These are phyloP conservation scores for Hormiphora californensis DNA, from an alignment of 37 sponge, comb jelly and placozoan species.

Conservation along the genomic window DNA sequence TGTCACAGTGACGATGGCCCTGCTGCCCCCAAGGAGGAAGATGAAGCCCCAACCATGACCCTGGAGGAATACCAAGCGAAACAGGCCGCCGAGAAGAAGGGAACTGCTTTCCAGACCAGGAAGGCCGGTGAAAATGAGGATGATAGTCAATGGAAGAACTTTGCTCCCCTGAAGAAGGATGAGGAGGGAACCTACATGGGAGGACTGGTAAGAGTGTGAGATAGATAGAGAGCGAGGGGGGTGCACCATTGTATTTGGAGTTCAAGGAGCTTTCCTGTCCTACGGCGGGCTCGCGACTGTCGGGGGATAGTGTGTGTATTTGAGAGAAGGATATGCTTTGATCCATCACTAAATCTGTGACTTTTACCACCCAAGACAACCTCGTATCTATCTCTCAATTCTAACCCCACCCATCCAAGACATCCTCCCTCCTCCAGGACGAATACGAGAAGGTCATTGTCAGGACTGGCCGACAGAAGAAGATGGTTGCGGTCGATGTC, in stretches of 20 bases:
- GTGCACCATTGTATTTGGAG: too few species aligned
- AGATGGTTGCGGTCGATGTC: conserved; percentile 4
- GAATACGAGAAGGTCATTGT: conserved; percentile 26
- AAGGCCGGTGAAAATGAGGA: conserved; percentile 39
- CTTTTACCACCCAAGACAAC: too few species aligned
- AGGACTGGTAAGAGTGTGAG: conserved; percentile 27
- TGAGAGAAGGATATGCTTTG: too few species aligned
- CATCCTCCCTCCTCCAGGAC: too few species aligned
- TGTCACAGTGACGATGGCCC: not conserved
- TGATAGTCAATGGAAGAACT: conserved; percentile 23
- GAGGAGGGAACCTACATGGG: not conserved
- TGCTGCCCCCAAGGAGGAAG: not conserved
- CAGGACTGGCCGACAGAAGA: not conserved
- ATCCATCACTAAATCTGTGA: too few species aligned
- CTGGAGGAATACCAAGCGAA: not conserved
- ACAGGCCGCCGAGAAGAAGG: not conserved
- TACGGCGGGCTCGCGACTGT: too few species aligned
- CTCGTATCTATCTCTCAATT: too few species aligned
- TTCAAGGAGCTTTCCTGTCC: too few species aligned
- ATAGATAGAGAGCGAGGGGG: too few species aligned
- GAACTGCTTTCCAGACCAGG: not conserved
- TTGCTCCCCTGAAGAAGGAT: conserved; percentile 22
- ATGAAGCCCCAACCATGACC: not conserved
- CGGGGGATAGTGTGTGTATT: too few species aligned
- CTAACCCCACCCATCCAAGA: too few species aligned